phyloP scores from a whole-genome alignment of 2,888 invertebrate genomes.

The Stegana nigrithorax region DNA sequence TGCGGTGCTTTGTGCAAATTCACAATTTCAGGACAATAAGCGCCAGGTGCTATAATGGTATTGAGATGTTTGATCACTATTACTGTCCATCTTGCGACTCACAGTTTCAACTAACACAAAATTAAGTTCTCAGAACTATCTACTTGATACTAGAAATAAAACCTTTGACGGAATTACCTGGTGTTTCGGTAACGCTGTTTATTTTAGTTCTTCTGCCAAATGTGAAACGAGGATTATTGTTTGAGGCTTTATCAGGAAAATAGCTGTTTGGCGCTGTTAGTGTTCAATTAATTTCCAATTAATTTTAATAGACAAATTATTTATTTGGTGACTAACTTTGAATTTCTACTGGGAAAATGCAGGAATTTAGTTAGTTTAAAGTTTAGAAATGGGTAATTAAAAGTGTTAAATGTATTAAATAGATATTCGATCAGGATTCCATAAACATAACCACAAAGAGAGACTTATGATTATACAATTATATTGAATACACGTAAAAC shows the following conservation, averaged over 20 bases:
- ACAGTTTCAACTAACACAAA: no score
- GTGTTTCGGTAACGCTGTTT: conserved; percentile 64
- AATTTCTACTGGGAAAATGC: no score
- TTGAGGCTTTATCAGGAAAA: conserved; percentile 74
- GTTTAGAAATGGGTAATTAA: no score
- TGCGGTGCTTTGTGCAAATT: conserved; percentile 68
- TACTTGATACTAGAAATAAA: neutral
- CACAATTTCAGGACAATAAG: conserved; percentile 72
- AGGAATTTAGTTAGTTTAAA: no score
- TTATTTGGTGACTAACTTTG: no score
- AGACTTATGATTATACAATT: no score
- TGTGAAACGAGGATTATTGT: conserved; percentile 67
- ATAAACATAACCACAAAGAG: no score
- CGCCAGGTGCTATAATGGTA: conserved; percentile 59
- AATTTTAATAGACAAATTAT: conserved; percentile 45
- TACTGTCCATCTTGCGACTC: no score
- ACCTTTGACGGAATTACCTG: conserved; percentile 48
- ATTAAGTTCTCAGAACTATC: neutral
- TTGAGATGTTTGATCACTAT: no score
- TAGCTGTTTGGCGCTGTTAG: conserved; percentile 69
- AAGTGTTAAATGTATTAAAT: no score
- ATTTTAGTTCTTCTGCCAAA: conserved; percentile 72
- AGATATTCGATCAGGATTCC: no score
- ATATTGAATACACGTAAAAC: no score
- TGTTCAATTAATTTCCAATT: conserved; percentile 28